A percentile compares a stretch with the other conserved stretches of the same genome.
Evolutionary conservation across 2,888 invertebrate genomes (phyloP).

Genomic region (Melinopterus prodromus): DNA sequence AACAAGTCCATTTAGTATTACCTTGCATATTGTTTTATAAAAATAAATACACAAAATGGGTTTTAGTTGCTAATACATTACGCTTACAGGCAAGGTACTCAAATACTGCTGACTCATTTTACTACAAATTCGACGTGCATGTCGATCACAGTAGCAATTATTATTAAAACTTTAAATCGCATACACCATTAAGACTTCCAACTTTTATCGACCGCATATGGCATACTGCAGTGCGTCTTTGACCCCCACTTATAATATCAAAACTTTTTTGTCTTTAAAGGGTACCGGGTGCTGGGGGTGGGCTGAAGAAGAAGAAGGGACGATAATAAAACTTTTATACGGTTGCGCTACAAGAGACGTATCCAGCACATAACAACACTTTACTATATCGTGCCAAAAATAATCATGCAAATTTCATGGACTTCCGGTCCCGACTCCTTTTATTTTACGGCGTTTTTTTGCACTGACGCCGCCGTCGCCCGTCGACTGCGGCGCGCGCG

Average conservation of each 20-base stretch:
- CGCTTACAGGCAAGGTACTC: no score
- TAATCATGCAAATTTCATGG: slow-evolving; percentile 27
- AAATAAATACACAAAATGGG: no score
- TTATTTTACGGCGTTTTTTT: slow-evolving; percentile 15
- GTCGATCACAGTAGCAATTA: not conserved
- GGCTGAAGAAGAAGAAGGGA: not conserved
- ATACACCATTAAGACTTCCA: not conserved
- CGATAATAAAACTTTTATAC: slow-evolving; percentile 15
- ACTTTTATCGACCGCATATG: slow-evolving; percentile 8
- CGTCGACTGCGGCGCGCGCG: not conserved
- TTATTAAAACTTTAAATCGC: not conserved
- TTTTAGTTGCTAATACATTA: no score
- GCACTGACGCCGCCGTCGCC: slow-evolving; percentile 6
- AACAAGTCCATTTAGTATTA: no score
- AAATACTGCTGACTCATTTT: no score
- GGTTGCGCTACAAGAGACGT: slow-evolving; percentile 17
- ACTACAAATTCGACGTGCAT: no score
- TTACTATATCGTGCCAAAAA: slow-evolving; percentile 23
- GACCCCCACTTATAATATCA: not conserved
- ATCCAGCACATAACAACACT: slow-evolving; percentile 7
- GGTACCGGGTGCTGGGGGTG: not conserved
- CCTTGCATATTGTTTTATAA: no score
- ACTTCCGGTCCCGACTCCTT: slow-evolving; percentile 10
- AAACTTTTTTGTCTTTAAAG: slow-evolving; percentile 7
- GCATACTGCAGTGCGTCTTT: slow-evolving; percentile 17